Conservation (phyloP, 1,140 invertebrate genomes). For the Eupeodes corollae region DNA sequence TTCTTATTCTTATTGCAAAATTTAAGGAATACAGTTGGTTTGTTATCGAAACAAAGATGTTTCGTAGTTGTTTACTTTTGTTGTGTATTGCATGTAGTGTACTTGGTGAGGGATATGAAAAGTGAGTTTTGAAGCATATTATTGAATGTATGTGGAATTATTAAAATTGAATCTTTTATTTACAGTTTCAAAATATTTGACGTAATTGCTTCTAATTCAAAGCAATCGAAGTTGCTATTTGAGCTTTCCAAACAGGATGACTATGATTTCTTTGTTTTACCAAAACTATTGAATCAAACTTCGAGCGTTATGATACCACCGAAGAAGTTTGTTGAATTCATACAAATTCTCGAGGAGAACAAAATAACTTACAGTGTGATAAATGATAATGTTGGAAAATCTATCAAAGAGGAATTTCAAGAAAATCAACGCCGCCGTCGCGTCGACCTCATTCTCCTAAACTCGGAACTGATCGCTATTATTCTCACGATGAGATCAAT, state of each 20-base stretch:
- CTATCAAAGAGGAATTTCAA: conserved; percentile 11
- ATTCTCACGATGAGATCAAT: conserved; percentile 38
- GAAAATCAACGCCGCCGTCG: conserved; percentile 7
- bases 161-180: neutral
- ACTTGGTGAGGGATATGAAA: neutral
- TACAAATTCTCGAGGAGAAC: conserved; percentile 9
- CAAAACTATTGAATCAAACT: conserved; percentile 1
- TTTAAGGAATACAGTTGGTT: too few species aligned
- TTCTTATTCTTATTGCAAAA: too few species aligned
- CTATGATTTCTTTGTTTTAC: conserved; percentile 13
- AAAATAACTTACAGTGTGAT: conserved; percentile 21
- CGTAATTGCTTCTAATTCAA: neutral
- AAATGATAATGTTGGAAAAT: conserved; percentile 23
- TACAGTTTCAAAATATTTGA: neutral
- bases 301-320: conserved; percentile 31
- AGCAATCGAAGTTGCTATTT: neutral
- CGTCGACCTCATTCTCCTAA: too few species aligned
- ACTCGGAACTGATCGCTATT: conserved; percentile 19
- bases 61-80: too few species aligned
- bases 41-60: too few species aligned
- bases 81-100: neutral
- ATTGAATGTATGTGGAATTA: neutral
- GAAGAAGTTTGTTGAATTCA: conserved; percentile 12
- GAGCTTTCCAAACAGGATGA: conserved; percentile 1
- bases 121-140: neutral